A percentile compares a stretch with the other conserved stretches of the same genome.
Evolutionary conservation across 2,797 vertebrate species (phyloP).

Genomic region (Danionella dracula): DNA sequence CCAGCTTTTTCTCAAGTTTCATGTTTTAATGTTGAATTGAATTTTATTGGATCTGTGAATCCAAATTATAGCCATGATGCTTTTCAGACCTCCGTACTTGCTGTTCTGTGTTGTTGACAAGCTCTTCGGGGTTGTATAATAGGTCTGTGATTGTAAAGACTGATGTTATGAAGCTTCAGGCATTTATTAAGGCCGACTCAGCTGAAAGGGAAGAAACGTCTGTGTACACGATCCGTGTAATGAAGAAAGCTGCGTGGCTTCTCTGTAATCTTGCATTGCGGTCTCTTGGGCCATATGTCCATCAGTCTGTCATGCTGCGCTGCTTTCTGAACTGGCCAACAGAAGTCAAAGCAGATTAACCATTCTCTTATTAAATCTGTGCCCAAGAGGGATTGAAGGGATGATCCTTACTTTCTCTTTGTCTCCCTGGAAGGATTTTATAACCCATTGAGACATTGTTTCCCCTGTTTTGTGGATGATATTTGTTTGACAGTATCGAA

Average conservation of each 20-base stretch:
- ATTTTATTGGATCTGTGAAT: conserved; percentile 39
- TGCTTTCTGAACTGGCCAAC: conserved; percentile 7
- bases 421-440: background rate
- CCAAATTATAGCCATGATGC: background rate
- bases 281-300: conserved; percentile 34
- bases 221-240: background rate
- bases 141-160: background rate
- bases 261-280: conserved; percentile 27
- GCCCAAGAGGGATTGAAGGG: conserved; percentile 18
- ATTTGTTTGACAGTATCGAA: too few species aligned
- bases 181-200: background rate
- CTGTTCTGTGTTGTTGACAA: conserved; percentile 4
- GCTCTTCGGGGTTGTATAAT: background rate
- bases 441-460: background rate
- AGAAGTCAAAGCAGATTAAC: conserved; percentile 27
- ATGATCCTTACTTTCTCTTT: background rate
- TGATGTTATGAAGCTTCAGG: background rate
- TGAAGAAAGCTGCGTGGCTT: conserved; percentile 43
- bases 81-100: background rate
- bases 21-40: background rate
- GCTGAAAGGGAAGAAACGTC: background rate
- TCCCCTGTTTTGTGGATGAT: background rate
- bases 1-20: background rate
- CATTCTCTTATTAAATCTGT: conserved; percentile 18
- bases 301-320: background rate